Evolutionary conservation across 92 coral and sea anemone species (phyloP), one percentile per base, ranked within the genome.

Genomic region (Phenganax stokvisi): DNA sequence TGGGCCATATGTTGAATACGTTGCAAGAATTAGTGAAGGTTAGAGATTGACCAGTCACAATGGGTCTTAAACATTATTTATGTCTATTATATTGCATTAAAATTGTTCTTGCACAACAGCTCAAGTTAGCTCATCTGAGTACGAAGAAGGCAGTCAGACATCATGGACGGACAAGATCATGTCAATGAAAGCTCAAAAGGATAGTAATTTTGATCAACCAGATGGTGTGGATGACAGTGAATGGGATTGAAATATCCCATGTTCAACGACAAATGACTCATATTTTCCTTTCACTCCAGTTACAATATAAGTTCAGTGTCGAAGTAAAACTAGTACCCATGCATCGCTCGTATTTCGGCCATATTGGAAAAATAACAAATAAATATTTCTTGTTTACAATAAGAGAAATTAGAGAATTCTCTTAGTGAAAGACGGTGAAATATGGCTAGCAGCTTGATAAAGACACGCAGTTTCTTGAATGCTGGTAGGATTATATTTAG

Each of bases 141-240:
- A 93, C 84, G 88, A 92, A 31, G 91, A 86, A 53, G 81, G 74
- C 28, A 75, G 89, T 6, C 93, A 92, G 20, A 72, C 88, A 16
- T 93, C 91, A 16, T 93, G 97, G 97, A 93, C 97, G 11, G 93
- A 93, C 79, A 93, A 93, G 81, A 96, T 93, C 64, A 89, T 93
- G 96, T 79, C 96, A 11, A 87, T 84, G 77, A 93, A 93, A 78
- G 87, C 88, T 10, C 79, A 77, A 44, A 86, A 89, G 53, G 63
- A 84, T 47, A 80, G 84, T 44, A 76, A 80, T 6, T 85, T 76
- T 61, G 89, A 91, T 17, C 89, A 89, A 56, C 89, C 85, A 58
- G 89, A 82, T 13, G 97, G 93, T 10, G 97, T 87, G 67, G 93
- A 85, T 51, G 96, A 93, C 11, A 89, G 89, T 87, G 97, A 91